Base-by-base conservation (phyloP, 2,888 invertebrate genomes). In the Erebia palarica region DNA sequence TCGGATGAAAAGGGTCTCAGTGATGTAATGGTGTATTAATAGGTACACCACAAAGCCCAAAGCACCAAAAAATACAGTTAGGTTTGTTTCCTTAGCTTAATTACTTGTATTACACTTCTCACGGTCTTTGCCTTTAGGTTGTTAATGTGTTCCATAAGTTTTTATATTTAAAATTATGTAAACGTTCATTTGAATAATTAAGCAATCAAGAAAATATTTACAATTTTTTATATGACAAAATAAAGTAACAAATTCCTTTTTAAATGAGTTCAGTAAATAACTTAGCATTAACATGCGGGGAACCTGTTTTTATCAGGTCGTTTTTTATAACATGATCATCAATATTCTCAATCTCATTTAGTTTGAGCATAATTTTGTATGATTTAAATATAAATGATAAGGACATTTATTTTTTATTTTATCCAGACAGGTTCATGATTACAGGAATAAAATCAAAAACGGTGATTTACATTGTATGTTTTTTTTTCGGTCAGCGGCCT, bases 301-400 rank as follows among this genome's bases (percentile, higher is more conserved):
- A 69, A 69, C 61, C 47, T 11, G 65, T 65, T 69, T n/a, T 65
- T 66, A 69, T 63, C 65, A 21, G 49, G 42, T 68, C 64, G 21
- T 65, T 68, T 49, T 68, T 59, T 55, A 21, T 58, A 68, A 64
- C 68, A 68, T 63, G 58, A 16, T n/a, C 64, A 71, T 68, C 64
- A 60, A 63, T 63, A 71, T 61, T 66, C 36, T 66, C 21, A 13
- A 61, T 7, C 55, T 27, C n/a, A 47, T 70, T 66, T 66, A 60
- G n/a, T 66, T 61, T 55, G 10, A 66, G 66, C 60, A 70, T 70
- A 70, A 66, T 60, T 42, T 61, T 61, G 21, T 13, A 57, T 63
- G 13, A 61, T 61, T 18, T 18, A 47, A 61, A 47, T 61, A 47
- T 18, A 61, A 61, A 47, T 61, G 61, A 61, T 44, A 63, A 21